A percentile compares a stretch with the other conserved stretches of the same genome.
Evolutionary conservation across 1,140 invertebrate genomes (phyloP).

Genomic region (Xylocopa sonorina): DNA sequence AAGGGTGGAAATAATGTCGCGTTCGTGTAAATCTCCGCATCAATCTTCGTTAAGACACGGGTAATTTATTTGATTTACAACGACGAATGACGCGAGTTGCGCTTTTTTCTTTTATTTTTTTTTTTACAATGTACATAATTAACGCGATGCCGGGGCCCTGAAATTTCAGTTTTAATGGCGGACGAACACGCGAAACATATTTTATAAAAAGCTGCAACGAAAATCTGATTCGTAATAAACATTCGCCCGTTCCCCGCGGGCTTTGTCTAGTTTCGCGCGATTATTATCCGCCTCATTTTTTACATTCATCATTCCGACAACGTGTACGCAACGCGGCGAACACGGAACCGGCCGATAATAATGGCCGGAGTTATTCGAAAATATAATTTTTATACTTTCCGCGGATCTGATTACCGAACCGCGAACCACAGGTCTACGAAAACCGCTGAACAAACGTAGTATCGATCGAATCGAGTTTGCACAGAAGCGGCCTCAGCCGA

Average conservation of each 20-base stretch:
- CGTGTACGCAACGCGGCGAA: not conserved
- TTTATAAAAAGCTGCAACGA: not conserved
- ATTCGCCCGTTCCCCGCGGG: not conserved
- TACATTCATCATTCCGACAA: not conserved
- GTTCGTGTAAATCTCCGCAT: not conserved
- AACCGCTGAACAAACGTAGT: no score
- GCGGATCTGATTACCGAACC: not conserved
- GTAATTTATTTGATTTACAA: constrained; percentile 5
- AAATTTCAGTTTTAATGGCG: not conserved
- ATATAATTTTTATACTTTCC: not conserved
- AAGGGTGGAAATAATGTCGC: not conserved
- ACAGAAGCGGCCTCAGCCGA: no score
- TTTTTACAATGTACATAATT: not conserved
- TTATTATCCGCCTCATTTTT: not conserved
- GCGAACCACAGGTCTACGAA: no score
- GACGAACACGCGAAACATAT: not conserved
- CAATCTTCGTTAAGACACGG: constrained; percentile 2
- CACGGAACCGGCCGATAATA: not conserved
- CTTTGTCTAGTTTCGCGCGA: not conserved
- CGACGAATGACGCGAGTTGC: not conserved
- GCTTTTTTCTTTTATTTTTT: no score
- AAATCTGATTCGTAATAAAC: not conserved
- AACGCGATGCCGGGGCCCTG: not conserved
- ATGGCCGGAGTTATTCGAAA: not conserved
- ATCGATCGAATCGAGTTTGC: no score